phyloP scores from a whole-genome alignment of 2,888 invertebrate genomes.

The Drosophila siamana region DNA sequence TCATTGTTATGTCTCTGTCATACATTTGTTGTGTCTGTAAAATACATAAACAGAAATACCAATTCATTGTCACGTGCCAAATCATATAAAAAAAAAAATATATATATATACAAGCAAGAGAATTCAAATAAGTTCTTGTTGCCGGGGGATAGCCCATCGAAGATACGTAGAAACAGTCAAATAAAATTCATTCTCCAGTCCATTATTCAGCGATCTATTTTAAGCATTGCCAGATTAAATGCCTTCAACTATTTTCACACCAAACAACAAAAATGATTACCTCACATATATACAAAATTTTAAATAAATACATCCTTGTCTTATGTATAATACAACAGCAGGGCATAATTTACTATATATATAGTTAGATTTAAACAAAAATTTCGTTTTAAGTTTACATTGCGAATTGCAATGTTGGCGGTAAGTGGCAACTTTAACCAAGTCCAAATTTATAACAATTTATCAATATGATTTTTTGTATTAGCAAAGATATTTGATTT shows the following conservation, averaged over 20 bases:
- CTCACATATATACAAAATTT: neutral
- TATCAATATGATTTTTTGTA: conserved; percentile 10
- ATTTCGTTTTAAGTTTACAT: conserved; percentile 69
- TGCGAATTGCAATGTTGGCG: conserved; percentile 78
- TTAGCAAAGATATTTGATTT: conserved; percentile 16
- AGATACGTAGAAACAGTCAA: conserved; percentile 20
- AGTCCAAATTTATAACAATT: conserved; percentile 26
- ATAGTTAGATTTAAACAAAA: conserved; percentile 25
- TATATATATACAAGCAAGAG: conserved; percentile 27
- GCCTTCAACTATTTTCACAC: conserved; percentile 24
- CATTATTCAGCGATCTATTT: conserved; percentile 58
- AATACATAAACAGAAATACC: conserved; percentile 25
- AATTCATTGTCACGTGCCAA: conserved; percentile 61
- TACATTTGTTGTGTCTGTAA: conserved; percentile 59
- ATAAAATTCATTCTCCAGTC: conserved; percentile 58
- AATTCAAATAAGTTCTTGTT: conserved; percentile 73
- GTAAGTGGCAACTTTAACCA: conserved; percentile 66
- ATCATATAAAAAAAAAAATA: neutral
- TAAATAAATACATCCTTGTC: conserved; percentile 4
- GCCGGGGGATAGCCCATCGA: conserved; percentile 62
- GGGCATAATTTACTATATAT: conserved; percentile 19
- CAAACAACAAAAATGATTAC: neutral
- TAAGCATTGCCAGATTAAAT: conserved; percentile 44
- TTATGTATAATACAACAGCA: conserved; percentile 7
- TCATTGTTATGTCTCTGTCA: conserved; percentile 53